Evolutionary conservation across 2,113 vertebrate genomes (phyloP), one percentile per base, ranked within the genome.

Genomic region (Todiramphus saurophagus): DNA sequence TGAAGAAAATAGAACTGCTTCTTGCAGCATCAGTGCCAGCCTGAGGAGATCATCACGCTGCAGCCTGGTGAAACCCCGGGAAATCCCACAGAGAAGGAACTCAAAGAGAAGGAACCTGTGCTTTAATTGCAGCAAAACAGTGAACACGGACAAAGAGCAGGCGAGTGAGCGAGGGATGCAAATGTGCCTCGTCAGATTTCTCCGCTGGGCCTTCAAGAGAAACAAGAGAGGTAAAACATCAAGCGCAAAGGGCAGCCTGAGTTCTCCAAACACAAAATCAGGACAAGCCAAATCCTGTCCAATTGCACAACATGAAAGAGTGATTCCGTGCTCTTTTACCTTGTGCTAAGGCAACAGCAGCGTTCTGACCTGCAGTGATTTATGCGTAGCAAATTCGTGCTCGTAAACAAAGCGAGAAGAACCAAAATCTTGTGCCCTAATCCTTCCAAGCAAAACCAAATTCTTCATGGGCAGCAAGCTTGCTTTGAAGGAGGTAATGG

Each of bases 281-380:
- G 95, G 90, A 91, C 91, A 91, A 79, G 91, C 93, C 94, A 92
- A 93, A 76, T 89, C 92, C 84, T 85, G 95, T 90, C 91, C 92
- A 93, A 89, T 95, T 96, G 94, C 96, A 97, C 96, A 97, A 97
- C 96, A 93, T 93, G 85, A 96, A 92, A 96, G 93, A 93, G 85
- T 41, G 90, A 88, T 95, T 96, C 94, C 85, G 43, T 93, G 87
- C 78, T 93, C 74, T 81, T 66, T 95, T 92, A 95, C 89, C 81
- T 91, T 85, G 67, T 68, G 75, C 89, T 96, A 81, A 95, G 93
- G 73, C 72, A 97, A 83, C 87, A 94, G 78, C 93, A 96, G 44
- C 95, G 91, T 96, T 94, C 92, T 95, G 91, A 95, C 94, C 96
- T 94, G 93, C 79, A 87, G 78, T 94, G 88, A 96, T 89, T 93